A percentile compares a stretch with the other conserved stretches of the same genome.
Evolutionary conservation across 2,888 invertebrate species (phyloP).

Genomic region (Schizotus pectinicornis): DNA sequence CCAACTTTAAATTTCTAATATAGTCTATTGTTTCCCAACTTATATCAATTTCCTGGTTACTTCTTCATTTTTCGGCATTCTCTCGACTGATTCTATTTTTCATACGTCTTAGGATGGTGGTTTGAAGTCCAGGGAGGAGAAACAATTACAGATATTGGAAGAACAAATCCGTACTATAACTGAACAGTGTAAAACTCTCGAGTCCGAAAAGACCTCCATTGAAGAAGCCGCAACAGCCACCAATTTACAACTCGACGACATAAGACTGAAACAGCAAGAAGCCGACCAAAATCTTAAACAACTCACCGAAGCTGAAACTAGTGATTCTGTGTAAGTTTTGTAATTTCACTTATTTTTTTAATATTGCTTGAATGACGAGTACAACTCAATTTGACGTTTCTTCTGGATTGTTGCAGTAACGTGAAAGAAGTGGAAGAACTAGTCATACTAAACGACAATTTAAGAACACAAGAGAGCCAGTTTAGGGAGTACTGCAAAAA

Average conservation of each 20-base stretch:
- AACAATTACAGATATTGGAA: slow-evolving; percentile 45
- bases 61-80: slow-evolving; percentile 13
- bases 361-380: no score
- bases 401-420: slow-evolving; percentile 34
- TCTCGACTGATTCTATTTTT: background rate
- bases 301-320: slow-evolving; percentile 58
- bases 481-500: slow-evolving; percentile 77
- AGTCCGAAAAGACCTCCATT: slow-evolving; percentile 60
- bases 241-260: slow-evolving; percentile 34
- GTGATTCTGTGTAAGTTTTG: slow-evolving; percentile 61
- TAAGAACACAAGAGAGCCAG: slow-evolving; percentile 74
- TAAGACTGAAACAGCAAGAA: slow-evolving; percentile 49
- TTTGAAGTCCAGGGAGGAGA: slow-evolving; percentile 48
- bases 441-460: slow-evolving; percentile 71
- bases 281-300: slow-evolving; percentile 59
- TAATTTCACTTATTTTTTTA: background rate
- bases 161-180: slow-evolving; percentile 49
- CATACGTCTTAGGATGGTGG: slow-evolving; percentile 46
- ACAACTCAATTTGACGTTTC: no score
- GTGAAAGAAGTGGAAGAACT: slow-evolving; percentile 64
- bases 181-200: slow-evolving; percentile 61
- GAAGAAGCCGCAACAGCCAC: slow-evolving; percentile 45
- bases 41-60: background rate
- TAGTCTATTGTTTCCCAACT: slow-evolving; percentile 3
- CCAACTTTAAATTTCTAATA: slow-evolving; percentile 7